Conservation (phyloP, 2,797 vertebrate genomes). For the Taenioides sp. region DNA sequence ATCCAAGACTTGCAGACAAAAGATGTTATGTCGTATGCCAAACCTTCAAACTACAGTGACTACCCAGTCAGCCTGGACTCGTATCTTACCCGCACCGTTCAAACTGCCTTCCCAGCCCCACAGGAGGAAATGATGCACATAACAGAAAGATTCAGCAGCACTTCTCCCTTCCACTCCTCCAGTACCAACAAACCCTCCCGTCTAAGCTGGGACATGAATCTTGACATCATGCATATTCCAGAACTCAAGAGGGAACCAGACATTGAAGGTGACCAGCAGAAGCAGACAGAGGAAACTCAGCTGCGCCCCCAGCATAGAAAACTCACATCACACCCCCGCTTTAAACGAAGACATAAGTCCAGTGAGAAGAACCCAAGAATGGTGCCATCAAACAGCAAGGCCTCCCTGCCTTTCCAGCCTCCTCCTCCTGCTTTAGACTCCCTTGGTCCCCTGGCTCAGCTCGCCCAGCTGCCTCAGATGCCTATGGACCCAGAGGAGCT, state of each 20-base stretch:
- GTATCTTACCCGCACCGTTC: conserved; percentile 50
- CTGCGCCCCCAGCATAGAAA: conserved; percentile 81
- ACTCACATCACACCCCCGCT: conserved; percentile 92
- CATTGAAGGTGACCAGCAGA: conserved; percentile 54
- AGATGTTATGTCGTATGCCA: conserved; percentile 54
- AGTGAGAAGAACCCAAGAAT: conserved; percentile 90
- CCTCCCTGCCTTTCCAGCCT: conserved; percentile 88
- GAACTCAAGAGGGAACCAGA: conserved; percentile 71
- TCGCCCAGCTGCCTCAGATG: conserved; percentile 94
- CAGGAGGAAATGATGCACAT: conserved; percentile 61
- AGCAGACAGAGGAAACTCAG: conserved; percentile 65
- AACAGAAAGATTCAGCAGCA: conserved; percentile 38
- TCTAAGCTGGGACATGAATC: conserved; percentile 65
- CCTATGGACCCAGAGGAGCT: conserved; percentile 98
- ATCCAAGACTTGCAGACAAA: conserved; percentile 60
- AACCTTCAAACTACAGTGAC: conserved; percentile 55
- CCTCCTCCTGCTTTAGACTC: conserved; percentile 88
- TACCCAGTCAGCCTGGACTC: conserved; percentile 57
- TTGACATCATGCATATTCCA: conserved; percentile 60
- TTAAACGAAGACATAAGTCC: conserved; percentile 95
- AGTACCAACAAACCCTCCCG: conserved; percentile 43
- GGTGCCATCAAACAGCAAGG: conserved; percentile 83
- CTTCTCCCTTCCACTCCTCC: conserved; percentile 31
- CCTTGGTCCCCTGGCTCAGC: conserved; percentile 79
- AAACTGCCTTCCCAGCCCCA: conserved; percentile 48